Evolutionary conservation across 37 sponge, comb jelly and placozoan species (phyloP).

Genomic region (Halichondria panicea): DNA sequence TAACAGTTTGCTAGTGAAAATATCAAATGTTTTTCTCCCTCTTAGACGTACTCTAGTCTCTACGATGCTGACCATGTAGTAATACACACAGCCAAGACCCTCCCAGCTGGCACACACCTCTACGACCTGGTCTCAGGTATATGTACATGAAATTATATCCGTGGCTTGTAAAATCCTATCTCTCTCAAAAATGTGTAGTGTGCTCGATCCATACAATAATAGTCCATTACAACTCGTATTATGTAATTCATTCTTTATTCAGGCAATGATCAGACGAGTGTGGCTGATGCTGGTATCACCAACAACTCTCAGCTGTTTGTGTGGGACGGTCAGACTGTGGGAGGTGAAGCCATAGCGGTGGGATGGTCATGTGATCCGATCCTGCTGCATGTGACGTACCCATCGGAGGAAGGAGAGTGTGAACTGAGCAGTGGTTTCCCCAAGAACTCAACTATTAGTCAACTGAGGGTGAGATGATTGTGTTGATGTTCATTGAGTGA

Average conservation of each 20-base stretch:
- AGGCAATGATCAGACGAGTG: conserved; percentile 10
- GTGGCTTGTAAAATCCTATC: not conserved
- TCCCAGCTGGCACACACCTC: conserved; percentile 80
- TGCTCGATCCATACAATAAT: not conserved
- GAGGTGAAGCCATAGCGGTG: conserved; percentile 19
- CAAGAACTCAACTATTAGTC: conserved; percentile 39
- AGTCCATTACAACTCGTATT: not conserved
- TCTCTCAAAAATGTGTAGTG: no score
- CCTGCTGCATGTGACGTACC: conserved; percentile 65
- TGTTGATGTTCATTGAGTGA: not conserved
- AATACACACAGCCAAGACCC: conserved; percentile 43
- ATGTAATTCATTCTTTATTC: not conserved
- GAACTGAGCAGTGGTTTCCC: conserved; percentile 45
- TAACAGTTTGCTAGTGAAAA: no score
- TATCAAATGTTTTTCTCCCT: no score
- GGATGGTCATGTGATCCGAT: conserved; percentile 66
- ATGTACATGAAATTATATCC: not conserved
- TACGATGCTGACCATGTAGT: not conserved
- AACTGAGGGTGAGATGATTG: conserved; percentile 42
- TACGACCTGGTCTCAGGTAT: conserved; percentile 52
- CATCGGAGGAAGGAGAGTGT: conserved; percentile 13
- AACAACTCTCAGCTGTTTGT: conserved; percentile 59
- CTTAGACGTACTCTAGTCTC: no score
- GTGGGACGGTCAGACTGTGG: conserved; percentile 62
- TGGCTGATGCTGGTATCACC: conserved; percentile 17